Percentiles rank a stretch among this genome's conserved stretches.
Evolutionary conservation across 2,888 invertebrate genomes (phyloP).

Genomic region (Heteropelma amictum): DNA sequence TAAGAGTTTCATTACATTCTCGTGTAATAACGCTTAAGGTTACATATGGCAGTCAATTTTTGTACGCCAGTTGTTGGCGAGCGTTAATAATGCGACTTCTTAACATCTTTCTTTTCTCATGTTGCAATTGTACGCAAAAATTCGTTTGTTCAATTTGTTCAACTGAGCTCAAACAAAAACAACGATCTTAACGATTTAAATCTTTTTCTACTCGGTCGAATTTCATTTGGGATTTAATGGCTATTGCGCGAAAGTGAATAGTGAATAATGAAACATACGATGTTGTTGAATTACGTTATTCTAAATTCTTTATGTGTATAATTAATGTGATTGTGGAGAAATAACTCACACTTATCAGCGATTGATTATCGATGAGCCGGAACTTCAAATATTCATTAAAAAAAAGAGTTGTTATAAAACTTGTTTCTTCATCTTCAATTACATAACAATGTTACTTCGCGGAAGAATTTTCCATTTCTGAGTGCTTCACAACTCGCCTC

Average conservation of each 20-base stretch:
- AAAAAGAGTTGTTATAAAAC: too few relatives aligned
- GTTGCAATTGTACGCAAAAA: neutral
- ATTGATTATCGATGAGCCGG: neutral
- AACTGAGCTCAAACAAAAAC: too few relatives aligned
- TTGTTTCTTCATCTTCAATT: too few relatives aligned
- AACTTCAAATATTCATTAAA: too few relatives aligned
- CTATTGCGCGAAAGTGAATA: neutral
- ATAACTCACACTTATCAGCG: too few relatives aligned
- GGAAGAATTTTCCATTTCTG: too few relatives aligned
- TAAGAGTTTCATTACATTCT: constrained; percentile 18
- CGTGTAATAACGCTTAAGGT: neutral
- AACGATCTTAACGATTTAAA: neutral
- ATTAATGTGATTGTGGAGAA: neutral
- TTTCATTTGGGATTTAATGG: neutral
- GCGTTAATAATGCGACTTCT: constrained; percentile 33
- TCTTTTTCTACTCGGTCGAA: neutral
- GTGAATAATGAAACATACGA: neutral
- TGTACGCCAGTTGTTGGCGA: neutral
- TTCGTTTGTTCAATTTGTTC: too few relatives aligned
- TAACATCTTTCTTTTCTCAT: constrained; percentile 21
- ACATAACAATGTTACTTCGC: too few relatives aligned
- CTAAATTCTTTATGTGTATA: neutral
- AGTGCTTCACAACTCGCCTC: too few relatives aligned
- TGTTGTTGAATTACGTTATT: neutral
- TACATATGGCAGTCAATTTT: neutral